Conservation (phyloP, 2,888 invertebrate species). For the Thecocarcelia acutangulata region DNA sequence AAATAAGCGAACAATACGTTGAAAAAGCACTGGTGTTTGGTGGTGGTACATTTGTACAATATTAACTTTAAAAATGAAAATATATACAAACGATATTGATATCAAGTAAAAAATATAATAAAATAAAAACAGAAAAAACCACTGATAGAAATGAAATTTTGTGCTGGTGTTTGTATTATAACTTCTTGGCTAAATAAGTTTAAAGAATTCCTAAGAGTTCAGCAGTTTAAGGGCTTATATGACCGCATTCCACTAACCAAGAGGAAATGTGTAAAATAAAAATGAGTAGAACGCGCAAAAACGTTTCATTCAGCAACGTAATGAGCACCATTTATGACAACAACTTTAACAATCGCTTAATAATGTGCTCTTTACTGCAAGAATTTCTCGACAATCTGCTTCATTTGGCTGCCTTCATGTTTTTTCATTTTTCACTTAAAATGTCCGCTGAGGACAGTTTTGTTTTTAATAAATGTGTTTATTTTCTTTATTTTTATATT, state of each 20-base stretch:
- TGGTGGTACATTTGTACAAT: no score
- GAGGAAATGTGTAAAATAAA: not conserved
- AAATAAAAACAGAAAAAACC: conserved; percentile 26
- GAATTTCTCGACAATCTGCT: conserved; percentile 42
- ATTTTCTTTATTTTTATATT: not conserved
- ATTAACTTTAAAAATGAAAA: conserved; percentile 4
- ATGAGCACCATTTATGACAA: conserved; percentile 54
- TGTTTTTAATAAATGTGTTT: conserved; percentile 44
- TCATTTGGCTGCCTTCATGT: conserved; percentile 38
- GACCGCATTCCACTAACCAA: conserved; percentile 21
- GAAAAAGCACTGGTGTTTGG: no score
- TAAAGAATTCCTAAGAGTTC: conserved; percentile 47
- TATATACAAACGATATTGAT: conserved; percentile 43
- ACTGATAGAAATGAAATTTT: not conserved
- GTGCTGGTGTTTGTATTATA: not conserved
- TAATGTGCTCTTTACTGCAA: not conserved
- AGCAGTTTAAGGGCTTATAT: conserved; percentile 59
- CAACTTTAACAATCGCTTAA: conserved; percentile 18
- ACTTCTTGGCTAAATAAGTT: conserved; percentile 35
- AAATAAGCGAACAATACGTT: no score
- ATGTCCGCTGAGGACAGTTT: conserved; percentile 61
- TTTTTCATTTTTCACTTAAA: conserved; percentile 35
- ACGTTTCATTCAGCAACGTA: conserved; percentile 52
- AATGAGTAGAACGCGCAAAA: not conserved
- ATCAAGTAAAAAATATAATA: conserved; percentile 16